phyloP scores from a whole-genome alignment of 2,113 vertebrate genomes.

The Jaculus jaculus region DNA sequence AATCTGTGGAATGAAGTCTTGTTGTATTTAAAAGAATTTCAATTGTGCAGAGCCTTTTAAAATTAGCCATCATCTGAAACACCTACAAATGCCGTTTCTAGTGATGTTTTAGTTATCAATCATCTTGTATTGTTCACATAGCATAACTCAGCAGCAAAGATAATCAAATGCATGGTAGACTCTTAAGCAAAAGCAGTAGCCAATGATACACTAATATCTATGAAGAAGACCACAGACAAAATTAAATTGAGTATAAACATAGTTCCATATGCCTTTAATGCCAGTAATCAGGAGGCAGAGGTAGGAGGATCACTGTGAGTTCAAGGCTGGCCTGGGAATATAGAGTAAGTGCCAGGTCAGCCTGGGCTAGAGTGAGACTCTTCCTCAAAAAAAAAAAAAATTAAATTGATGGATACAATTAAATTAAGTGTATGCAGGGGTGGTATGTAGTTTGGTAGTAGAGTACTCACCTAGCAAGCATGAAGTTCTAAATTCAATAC shows the following conservation, averaged over 20 bases:
- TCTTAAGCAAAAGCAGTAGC: slow-evolving; percentile 90
- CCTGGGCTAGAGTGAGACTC: too few relatives aligned
- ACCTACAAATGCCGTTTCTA: slow-evolving; percentile 75
- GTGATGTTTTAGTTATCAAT: slow-evolving; percentile 44
- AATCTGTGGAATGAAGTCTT: neutral
- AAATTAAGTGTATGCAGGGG: slow-evolving; percentile 88
- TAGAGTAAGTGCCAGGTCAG: too few relatives aligned
- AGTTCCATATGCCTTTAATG: too few relatives aligned
- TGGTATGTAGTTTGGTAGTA: neutral
- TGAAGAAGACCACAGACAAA: slow-evolving; percentile 94
- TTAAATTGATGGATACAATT: slow-evolving; percentile 90
- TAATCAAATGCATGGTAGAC: slow-evolving; percentile 82
- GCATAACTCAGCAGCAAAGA: slow-evolving; percentile 42
- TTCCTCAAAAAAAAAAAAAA: too few relatives aligned
- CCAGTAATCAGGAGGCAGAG: too few relatives aligned
- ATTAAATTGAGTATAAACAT: slow-evolving; percentile 87
- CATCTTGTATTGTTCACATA: slow-evolving; percentile 58
- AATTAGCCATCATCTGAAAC: slow-evolving; percentile 77
- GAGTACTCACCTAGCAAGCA: neutral
- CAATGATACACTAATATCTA: slow-evolving; percentile 92
- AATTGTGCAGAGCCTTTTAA: slow-evolving; percentile 68
- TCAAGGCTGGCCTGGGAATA: too few relatives aligned
- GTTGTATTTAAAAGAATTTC: slow-evolving; percentile 53
- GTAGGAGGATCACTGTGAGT: too few relatives aligned
- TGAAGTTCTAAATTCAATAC: neutral